Conservation (phyloP, 2,797 vertebrate genomes). For the Dicrostonyx torquatus region DNA sequence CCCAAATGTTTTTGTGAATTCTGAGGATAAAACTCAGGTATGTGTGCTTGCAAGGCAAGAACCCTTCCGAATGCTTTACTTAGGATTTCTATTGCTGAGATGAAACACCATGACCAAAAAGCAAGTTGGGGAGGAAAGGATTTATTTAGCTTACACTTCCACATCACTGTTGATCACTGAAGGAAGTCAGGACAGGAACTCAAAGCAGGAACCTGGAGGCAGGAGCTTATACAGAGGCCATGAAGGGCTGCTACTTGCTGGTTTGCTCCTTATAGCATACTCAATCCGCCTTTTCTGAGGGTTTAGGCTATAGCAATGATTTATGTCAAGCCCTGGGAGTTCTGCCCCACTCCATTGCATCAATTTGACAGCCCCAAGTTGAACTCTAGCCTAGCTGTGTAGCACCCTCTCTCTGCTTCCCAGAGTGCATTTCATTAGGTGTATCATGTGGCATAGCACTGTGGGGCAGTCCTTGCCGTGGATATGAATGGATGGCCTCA, state of each 20-base stretch:
- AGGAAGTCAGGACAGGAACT: background rate
- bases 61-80: background rate
- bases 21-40: background rate
- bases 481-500: background rate
- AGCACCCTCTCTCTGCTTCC: background rate
- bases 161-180: background rate
- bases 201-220: background rate
- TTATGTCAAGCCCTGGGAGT: background rate
- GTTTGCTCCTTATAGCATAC: background rate
- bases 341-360: background rate
- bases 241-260: background rate
- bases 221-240: background rate
- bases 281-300: background rate
- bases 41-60: background rate
- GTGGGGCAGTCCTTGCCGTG: background rate
- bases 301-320: background rate
- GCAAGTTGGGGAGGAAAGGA: background rate
- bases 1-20: background rate
- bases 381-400: background rate
- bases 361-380: background rate
- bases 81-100: background rate
- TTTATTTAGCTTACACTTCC: background rate
- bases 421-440: background rate
- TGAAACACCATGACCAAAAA: background rate
- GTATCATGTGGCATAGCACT: accelerated